Evolutionary conservation across 53 echinoderm and acorn worm genomes (phyloP).

Genomic region (Astropecten irregularis): DNA sequence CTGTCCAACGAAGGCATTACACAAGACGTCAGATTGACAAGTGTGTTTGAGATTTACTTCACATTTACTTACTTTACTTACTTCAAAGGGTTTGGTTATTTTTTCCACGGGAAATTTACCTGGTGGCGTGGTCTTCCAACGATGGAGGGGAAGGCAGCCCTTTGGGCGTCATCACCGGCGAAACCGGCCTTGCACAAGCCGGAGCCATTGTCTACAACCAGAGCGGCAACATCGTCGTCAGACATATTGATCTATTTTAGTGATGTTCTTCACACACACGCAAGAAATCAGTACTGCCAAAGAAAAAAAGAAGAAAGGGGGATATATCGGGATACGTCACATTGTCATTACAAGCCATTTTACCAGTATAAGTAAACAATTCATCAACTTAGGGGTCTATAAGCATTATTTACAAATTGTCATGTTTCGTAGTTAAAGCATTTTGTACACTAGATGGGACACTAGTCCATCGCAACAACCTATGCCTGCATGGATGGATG

Average conservation of each 20-base stretch:
- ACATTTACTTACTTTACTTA: not conserved
- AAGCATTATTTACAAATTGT: no score
- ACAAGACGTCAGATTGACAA: no score
- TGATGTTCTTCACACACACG: slow-evolving; percentile 18
- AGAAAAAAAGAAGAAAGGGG: no score
- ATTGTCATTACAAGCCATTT: no score
- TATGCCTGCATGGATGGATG: no score
- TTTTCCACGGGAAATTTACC: slow-evolving; percentile 22
- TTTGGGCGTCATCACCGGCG: slow-evolving; percentile 90
- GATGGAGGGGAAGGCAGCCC: slow-evolving; percentile 58
- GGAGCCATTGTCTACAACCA: slow-evolving; percentile 79
- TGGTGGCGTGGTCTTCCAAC: slow-evolving; percentile 91
- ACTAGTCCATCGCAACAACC: no score
- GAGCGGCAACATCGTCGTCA: slow-evolving; percentile 75
- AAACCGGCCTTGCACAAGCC: slow-evolving; percentile 95
- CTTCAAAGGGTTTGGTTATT: not conserved
- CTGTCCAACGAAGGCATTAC: slow-evolving; percentile 48
- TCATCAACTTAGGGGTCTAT: no score
- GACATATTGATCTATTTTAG: slow-evolving; percentile 59
- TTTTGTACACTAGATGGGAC: no score
- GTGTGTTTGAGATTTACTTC: not conserved
- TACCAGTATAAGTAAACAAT: no score
- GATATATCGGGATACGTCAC: no score
- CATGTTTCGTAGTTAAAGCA: no score
- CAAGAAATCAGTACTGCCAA: slow-evolving; percentile 18